Evolutionary conservation across 2,888 invertebrate species (phyloP), one percentile per base, ranked within the genome.

Genomic region (Limnephilus auricula): DNA sequence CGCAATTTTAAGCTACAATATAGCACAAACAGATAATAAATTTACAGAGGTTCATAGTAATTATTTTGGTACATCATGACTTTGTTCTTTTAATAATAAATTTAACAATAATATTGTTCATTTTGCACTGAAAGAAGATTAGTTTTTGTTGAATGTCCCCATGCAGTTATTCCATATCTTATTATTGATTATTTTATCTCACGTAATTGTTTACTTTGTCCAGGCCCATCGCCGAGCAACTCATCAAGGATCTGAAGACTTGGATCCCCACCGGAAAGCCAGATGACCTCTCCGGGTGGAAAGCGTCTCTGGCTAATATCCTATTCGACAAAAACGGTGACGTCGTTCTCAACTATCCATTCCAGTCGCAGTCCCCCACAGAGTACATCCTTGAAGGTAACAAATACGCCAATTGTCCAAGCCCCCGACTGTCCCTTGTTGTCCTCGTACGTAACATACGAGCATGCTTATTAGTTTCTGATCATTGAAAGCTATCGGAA

Each of bases 251-350:
- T 31, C 30, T 65, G 87, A 45, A 40, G 82, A 85, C 25, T 0
- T 96, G 0, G 94, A 95, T 96, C 94, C 94, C 95, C 0, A 93
- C 93, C 0, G 95, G 95, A 0, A 89, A 92, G 0, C 93, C 93
- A 92, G 94, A 95, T 0, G 94, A 93, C 2, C 79, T 90, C n/a
- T 93, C 93, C 0, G 95, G 95, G 95, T 95, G 95, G 92, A 91
- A 94, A 0, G 94, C 94, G 0, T 93, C 95, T 30, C 95, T 94
- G 94, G 93, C 92, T 5, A 94, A 87, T 13, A 92, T 94, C 1
- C 90, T 96, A 0, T 94, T 95, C 2, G 94, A 94, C 0, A 95
- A 94, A 0, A 85, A 93, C 15, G 94, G 93, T 92, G 94, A 94
- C 0, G 92, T 94, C 0, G 94, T 95, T 0, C 90, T 94, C 0